Conservation (phyloP, 2,113 vertebrate genomes). For the Aythya baeri region DNA sequence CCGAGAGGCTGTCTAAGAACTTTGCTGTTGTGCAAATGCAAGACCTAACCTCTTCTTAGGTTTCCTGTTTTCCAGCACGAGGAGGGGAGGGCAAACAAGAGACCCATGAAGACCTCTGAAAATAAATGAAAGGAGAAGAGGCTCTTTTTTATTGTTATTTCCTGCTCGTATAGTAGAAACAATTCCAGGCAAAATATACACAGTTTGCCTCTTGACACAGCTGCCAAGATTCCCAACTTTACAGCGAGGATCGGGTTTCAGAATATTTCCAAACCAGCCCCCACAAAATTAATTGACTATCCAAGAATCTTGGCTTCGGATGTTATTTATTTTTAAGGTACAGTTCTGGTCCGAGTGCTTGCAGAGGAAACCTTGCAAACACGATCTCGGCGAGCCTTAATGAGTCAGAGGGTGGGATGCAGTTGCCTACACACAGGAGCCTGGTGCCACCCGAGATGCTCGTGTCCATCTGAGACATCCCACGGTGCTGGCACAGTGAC, state of each 20-base stretch:
- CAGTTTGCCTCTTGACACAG: conserved; percentile 10
- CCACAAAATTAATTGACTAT: conserved; percentile 55
- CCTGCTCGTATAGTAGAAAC: background rate
- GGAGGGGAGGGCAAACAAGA: background rate
- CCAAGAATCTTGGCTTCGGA: conserved; percentile 39
- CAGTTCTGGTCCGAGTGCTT: background rate
- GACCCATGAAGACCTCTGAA: background rate
- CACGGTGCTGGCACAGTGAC: conserved; percentile 6
- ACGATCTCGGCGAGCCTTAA: background rate
- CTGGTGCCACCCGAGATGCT: conserved; percentile 57
- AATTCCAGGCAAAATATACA: conserved; percentile 43
- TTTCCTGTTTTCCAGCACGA: background rate
- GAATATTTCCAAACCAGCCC: conserved; percentile 36
- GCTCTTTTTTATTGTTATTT: background rate
- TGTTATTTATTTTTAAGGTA: conserved; percentile 52
- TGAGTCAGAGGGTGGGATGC: conserved; percentile 44
- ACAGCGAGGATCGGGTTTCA: conserved; percentile 7
- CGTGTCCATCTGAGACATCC: conserved; percentile 33
- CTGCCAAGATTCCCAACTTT: conserved; percentile 49
- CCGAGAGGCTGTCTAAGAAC: background rate
- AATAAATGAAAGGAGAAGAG: conserved; percentile 1
- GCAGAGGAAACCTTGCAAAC: background rate
- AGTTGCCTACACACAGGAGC: background rate
- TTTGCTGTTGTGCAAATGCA: background rate
- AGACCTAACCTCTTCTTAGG: background rate